Evolutionary conservation across 1,140 invertebrate species (phyloP), one percentile per base, ranked within the genome.

Genomic region (Neomicropteryx cornuta): DNA sequence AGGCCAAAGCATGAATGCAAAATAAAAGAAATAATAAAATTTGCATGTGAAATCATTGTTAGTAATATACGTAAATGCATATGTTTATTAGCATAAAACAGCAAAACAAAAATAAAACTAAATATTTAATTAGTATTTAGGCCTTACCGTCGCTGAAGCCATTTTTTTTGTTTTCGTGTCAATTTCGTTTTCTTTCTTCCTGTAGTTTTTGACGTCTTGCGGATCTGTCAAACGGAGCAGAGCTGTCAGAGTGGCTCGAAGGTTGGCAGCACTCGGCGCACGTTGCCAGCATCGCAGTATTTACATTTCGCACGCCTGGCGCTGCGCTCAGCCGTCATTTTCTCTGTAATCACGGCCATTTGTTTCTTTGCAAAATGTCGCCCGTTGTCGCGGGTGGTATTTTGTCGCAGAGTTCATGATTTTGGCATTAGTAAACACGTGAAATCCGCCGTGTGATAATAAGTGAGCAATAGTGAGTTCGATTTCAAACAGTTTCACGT

Each of bases 351-450:
- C 41, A 33, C 41, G 35, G 41, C 41, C 41, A 42, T 42, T 42
- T 38, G 41, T 42, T 42, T 42, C 36, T 41, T 32, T 50, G 50
- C 62, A 60, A 50, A 48, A 68, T 68, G 65, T 49, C 49, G 60
- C 52, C 55, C 46, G 49, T 51, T 49, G 56, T 45, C 49, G 49
- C 51, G 53, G 51, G 51, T 51, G 55, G 50, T 41, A 47, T 47
- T 37, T 51, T 49, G 36, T 47, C 48, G 37, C 49, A 46, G 54
- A 55, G 50, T 49, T 63, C 54, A 54, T 62, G 60, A 47, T 44
- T 46, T 33, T 60, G 33, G 33, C 31, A 38, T 34, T 36, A 22
- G 24, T 14, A 20, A 39, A 23, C 24, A 31, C 35, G 35, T n/a
- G 22, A n/a, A n/a, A n/a, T n/a, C 29, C 29, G 32, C 21, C 5